Evolutionary conservation across 2,113 vertebrate species (phyloP), one percentile per base, ranked within the genome.

Genomic region (Gymnarchus niloticus): DNA sequence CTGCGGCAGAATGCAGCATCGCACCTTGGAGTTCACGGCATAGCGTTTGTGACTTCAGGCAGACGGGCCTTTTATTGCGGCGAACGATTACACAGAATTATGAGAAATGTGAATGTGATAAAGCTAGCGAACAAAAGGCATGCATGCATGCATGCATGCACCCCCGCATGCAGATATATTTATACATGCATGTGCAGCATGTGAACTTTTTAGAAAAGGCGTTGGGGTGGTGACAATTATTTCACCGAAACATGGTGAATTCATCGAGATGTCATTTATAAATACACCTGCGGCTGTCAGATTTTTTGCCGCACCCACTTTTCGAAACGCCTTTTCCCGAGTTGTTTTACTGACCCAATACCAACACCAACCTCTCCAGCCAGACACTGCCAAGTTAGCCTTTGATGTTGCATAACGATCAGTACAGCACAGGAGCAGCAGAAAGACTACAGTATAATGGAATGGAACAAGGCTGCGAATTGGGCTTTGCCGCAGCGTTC

Each of bases 321-420:
- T 25, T 65, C 7, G 19, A 65, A 9, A 57, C 23, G 23, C n/a
- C 59, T 82, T 54, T 54, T 56, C 51, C 49, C 12, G 28, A 6
- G 17, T 25, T 49, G 48, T 82, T 82, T 82, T 54, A 82, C 48
- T 54, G 49, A 82, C 10, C 28, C 49, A 52, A 82, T 52, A 48
- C 80, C 48, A 19, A 41, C 25, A n/a, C 46, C 78, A n/a, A 78
- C 23, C 49, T n/a, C 14, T 51, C 17, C 44, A 7, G 17, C 76
- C 44, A 78, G 37, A 37, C 76, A 78, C 21, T 7, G 49, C 80
- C 49, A 23, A 54, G 80, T 52, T 33, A 54, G 51, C 12, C 51
- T 82, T 54, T 52, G 80, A 82, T 21, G 49, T 41, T 56, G 56
- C 51, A 82, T 82, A 54, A 82, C 56, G 80, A 82, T 82, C 80